These are phyloP conservation scores for Smithornis capensis DNA, from an alignment of 2,113 vertebrate species.

Conservation along the genomic window DNA sequence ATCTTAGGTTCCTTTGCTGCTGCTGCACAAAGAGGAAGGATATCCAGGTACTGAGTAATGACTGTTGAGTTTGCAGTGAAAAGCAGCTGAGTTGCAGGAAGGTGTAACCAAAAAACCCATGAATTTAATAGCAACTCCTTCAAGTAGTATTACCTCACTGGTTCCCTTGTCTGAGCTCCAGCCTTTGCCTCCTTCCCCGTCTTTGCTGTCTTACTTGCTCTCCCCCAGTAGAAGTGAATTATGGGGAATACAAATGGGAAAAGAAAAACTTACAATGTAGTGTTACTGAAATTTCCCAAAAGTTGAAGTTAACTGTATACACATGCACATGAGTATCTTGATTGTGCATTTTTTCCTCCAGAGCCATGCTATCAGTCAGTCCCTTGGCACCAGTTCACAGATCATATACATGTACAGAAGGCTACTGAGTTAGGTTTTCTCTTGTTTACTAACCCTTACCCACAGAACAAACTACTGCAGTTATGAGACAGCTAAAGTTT, in stretches of 20 bases:
- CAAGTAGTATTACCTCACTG: too few relatives aligned
- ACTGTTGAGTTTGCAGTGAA: not conserved
- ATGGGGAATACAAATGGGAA: fast-evolving
- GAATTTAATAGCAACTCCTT: not conserved
- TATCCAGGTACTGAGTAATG: too few relatives aligned
- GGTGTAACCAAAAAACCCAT: not conserved
- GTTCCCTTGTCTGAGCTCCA: not conserved
- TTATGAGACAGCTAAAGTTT: not conserved
- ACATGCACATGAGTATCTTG: not conserved
- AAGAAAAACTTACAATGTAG: not conserved
- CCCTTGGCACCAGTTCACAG: not conserved
- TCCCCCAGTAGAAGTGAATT: not conserved
- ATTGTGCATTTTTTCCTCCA: not conserved
- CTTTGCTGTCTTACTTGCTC: not conserved
- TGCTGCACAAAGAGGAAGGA: not conserved
- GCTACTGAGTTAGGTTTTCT: not conserved
- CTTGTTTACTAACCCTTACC: not conserved
- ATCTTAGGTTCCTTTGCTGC: not conserved
- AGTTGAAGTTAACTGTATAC: not conserved
- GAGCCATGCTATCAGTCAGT: not conserved
- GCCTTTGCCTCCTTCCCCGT: not conserved
- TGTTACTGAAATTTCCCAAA: not conserved
- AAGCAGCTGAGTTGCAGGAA: not conserved
- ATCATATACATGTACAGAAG: not conserved
- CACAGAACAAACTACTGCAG: not conserved